Base-by-base conservation (phyloP, 2,797 vertebrate species). In the Psittacula derbiana region DNA sequence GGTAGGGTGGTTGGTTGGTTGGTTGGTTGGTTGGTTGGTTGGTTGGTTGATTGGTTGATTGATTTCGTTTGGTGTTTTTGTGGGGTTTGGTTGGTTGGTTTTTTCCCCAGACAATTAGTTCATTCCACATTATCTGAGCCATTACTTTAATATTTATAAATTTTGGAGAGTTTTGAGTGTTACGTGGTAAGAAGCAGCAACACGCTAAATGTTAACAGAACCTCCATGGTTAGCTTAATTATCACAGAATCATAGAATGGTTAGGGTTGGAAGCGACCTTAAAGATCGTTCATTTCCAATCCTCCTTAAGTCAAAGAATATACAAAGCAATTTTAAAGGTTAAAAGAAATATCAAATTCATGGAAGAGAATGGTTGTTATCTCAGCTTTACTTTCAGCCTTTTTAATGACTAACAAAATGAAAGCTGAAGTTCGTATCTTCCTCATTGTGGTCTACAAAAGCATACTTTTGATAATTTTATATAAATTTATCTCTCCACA, bases 11-110 rank as follows among this genome's bases (percentile, higher is more conserved):
- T 8, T 36, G 36, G 41, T 23, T 43, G 15, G 7, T 47, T 33
- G 7, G 4, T 52, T 41, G 3, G 1, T 23, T 33, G 20, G 38
- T 57, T 58, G 2, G 12, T 79, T 16, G 12, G 21, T 36, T 71
- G 16, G 2, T 23, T 43, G 15, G 7, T 47, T 33, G 7, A 4
- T 52, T 41, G 3, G 1, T 80, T 36, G 0, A 0, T 15, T 75
- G 27, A 1, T 66, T 52, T 46, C 31, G 3, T 27, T 53, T 23
- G 5, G 16, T 6, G 3, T 4, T 58, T 78, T 58, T n/a, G 18
- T 27, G 8, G 15, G 6, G 6, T 31, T 23, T 33, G 20, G 38
- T 57, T 58, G 2, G 12, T 79, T 16, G 12, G 21, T 36, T 71
- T 31, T 12, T 41, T 23, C 74, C 16, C 11, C 20, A 24, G 27